phyloP scores from a whole-genome alignment of 2,113 vertebrate genomes.

The Myotis brandtii region DNA sequence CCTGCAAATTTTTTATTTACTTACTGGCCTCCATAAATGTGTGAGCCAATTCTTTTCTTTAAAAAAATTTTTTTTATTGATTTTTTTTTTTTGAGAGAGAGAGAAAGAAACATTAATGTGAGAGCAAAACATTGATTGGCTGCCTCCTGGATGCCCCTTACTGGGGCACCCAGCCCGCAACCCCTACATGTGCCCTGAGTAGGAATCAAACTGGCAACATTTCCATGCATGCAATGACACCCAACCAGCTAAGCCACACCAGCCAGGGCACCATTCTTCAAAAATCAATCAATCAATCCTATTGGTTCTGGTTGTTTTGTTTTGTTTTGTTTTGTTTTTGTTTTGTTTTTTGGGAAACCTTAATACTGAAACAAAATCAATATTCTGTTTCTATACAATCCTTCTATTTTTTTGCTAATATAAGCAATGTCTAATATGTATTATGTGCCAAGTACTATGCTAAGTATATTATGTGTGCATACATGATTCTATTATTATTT shows the following conservation, averaged over 20 bases:
- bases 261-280: background rate
- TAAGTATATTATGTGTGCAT: background rate
- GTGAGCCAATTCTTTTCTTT: background rate
- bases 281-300: background rate
- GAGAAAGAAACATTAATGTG: background rate
- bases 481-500: background rate
- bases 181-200: background rate
- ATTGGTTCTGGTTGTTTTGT: background rate
- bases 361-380: conserved; percentile 36
- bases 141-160: background rate
- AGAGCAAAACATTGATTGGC: background rate
- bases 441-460: background rate
- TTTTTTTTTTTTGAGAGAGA: background rate
- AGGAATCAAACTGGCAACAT: background rate
- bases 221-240: background rate
- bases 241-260: background rate
- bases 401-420: background rate
- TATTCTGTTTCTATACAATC: background rate
- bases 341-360: background rate
- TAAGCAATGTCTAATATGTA: background rate
- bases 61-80: background rate
- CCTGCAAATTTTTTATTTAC: background rate
- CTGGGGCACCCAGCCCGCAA: background rate
- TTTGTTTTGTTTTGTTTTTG: too few species aligned
- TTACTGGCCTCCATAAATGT: background rate